Conservation (phyloP, 2,888 invertebrate species). For the Palloptera scutellata region DNA sequence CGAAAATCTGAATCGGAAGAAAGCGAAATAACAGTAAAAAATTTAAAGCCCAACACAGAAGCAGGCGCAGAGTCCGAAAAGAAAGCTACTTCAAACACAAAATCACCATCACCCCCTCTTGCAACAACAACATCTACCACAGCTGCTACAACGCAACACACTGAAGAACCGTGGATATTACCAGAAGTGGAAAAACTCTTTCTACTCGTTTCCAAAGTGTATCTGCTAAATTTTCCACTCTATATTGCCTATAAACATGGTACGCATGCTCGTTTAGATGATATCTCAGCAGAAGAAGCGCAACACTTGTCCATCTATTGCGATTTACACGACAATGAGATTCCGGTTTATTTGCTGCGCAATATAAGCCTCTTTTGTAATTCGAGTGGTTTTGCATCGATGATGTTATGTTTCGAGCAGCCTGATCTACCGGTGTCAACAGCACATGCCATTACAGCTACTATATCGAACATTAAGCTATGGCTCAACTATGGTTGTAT, state of each 20-base stretch:
- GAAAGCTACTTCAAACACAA: neutral
- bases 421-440: constrained; percentile 82
- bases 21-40: neutral
- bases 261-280: constrained; percentile 81
- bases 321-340: constrained; percentile 92
- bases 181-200: constrained; percentile 89
- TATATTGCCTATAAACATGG: constrained; percentile 88
- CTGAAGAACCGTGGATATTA: constrained; percentile 72
- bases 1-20: neutral
- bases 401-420: constrained; percentile 87
- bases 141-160: constrained; percentile 47
- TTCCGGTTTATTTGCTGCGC: constrained; percentile 86
- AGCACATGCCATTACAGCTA: constrained; percentile 90
- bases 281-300: constrained; percentile 84
- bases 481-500: constrained; percentile 94
- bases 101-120: neutral
- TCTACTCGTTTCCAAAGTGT: constrained; percentile 86
- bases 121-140: constrained; percentile 31
- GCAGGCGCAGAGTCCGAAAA: constrained; percentile 22
- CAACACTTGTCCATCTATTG: constrained; percentile 69
- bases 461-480: constrained; percentile 90
- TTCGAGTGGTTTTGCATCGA: constrained; percentile 85
- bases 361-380: constrained; percentile 96
- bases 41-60: neutral
- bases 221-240: constrained; percentile 88